These are phyloP conservation scores for Augochlora pura DNA, from an alignment of 1,140 invertebrate species.

Conservation along the genomic window DNA sequence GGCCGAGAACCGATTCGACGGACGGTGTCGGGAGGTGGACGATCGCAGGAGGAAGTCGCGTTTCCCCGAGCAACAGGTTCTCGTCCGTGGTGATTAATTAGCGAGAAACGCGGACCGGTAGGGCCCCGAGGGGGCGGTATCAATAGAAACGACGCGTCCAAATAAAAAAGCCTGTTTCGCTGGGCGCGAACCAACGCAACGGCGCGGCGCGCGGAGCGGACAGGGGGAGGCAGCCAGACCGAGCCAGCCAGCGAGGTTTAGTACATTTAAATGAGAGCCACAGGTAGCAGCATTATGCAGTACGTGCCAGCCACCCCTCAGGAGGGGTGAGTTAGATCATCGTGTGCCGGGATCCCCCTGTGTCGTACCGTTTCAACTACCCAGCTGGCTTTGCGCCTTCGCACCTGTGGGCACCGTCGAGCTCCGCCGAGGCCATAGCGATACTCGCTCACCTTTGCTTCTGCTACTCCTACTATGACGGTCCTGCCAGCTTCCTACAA, in stretches of 20 bases:
- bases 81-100: slow-evolving; percentile 53
- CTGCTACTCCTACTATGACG: background rate
- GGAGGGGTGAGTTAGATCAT: slow-evolving; percentile 72
- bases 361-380: slow-evolving; percentile 60
- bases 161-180: slow-evolving; percentile 55
- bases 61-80: slow-evolving; percentile 52
- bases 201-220: slow-evolving; percentile 10
- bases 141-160: slow-evolving; percentile 42
- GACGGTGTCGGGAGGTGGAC: no score
- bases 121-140: slow-evolving; percentile 28
- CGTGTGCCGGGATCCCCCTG: slow-evolving; percentile 59
- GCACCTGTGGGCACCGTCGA: slow-evolving; percentile 54
- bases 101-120: slow-evolving; percentile 10
- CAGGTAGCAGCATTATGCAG: slow-evolving; percentile 75
- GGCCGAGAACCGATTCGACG: no score
- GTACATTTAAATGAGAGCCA: slow-evolving; percentile 76
- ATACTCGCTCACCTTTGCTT: background rate
- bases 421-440: slow-evolving; percentile 8
- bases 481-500: no score
- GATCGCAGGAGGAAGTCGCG: background rate
- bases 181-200: slow-evolving; percentile 14
- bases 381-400: slow-evolving; percentile 60
- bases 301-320: slow-evolving; percentile 70
- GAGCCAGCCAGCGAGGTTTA: slow-evolving; percentile 61
- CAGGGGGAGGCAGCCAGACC: slow-evolving; percentile 18